Percentiles rank a stretch among this genome's conserved stretches.
Conservation (phyloP, 2,888 invertebrate species). For the Seira ritae region DNA sequence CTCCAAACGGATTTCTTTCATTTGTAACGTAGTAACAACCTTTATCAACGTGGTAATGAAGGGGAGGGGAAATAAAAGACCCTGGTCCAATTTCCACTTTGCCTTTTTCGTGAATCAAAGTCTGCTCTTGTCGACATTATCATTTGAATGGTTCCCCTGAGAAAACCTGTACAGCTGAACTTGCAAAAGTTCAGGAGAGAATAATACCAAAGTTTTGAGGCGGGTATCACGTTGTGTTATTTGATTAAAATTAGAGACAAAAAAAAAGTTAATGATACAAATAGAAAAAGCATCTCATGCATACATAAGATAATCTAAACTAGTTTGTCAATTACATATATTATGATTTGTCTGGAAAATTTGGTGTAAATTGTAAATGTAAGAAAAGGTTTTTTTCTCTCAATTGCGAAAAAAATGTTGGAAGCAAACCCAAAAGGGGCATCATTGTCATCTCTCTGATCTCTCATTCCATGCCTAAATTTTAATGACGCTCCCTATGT, state of each 20-base stretch:
- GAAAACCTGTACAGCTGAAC: slow-evolving; percentile 51
- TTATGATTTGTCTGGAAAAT: background rate
- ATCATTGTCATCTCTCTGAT: too few relatives aligned
- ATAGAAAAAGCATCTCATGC: too few relatives aligned
- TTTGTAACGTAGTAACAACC: background rate
- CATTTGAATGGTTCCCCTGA: slow-evolving; percentile 50
- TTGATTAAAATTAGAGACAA: slow-evolving; percentile 24
- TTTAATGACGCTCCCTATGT: background rate
- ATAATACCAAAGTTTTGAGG: background rate
- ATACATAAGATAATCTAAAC: background rate
- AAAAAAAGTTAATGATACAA: background rate
- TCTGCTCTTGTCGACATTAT: slow-evolving; percentile 41
- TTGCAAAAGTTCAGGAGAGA: background rate
- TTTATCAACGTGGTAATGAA: slow-evolving; percentile 15
- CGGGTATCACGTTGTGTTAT: background rate
- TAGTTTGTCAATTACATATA: background rate
- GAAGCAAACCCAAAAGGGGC: background rate
- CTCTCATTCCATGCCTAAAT: too few relatives aligned
- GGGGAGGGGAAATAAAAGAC: background rate
- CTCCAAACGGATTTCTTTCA: background rate
- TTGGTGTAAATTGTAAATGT: too few relatives aligned
- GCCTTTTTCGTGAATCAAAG: slow-evolving; percentile 36
- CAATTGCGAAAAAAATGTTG: background rate
- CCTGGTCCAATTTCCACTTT: background rate
- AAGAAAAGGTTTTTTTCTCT: background rate